These are phyloP conservation scores for Motacilla tschutschensis DNA, from an alignment of 2,113 vertebrate species.

Conservation along the genomic window DNA sequence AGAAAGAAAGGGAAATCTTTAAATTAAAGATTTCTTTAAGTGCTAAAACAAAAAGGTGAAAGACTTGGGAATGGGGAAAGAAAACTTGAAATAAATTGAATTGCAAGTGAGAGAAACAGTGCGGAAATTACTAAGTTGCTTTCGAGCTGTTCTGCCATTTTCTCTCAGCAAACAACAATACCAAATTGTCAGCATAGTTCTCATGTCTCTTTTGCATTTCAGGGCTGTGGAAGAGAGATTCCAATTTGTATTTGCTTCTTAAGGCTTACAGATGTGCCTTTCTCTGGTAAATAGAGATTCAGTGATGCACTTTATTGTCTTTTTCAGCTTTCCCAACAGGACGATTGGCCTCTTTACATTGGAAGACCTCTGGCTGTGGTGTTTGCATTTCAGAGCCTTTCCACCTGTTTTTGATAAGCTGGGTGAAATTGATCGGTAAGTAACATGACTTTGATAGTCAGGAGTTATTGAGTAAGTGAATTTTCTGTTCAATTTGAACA, in stretches of 20 bases:
- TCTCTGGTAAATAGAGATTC: not conserved
- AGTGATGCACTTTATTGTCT: not conserved
- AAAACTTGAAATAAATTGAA: not conserved
- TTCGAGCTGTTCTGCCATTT: not conserved
- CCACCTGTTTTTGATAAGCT: not conserved
- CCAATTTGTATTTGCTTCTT: not conserved
- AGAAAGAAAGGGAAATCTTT: not conserved
- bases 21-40: not conserved
- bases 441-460: not conserved
- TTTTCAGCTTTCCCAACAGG: conserved; percentile 43
- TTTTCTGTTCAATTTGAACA: not conserved
- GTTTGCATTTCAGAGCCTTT: not conserved
- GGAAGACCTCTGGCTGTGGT: not conserved
- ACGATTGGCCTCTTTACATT: not conserved
- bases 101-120: not conserved
- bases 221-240: not conserved
- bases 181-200: not conserved
- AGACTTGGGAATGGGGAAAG: not conserved
- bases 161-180: not conserved
- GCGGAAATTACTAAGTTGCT: not conserved
- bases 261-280: not conserved
- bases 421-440: not conserved
- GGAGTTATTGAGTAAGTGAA: not conserved
- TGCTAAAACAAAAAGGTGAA: not conserved
- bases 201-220: not conserved